Evolutionary conservation across 2,113 vertebrate genomes (phyloP), one percentile per base, ranked within the genome.

Genomic region (Vulpes ferrilata): DNA sequence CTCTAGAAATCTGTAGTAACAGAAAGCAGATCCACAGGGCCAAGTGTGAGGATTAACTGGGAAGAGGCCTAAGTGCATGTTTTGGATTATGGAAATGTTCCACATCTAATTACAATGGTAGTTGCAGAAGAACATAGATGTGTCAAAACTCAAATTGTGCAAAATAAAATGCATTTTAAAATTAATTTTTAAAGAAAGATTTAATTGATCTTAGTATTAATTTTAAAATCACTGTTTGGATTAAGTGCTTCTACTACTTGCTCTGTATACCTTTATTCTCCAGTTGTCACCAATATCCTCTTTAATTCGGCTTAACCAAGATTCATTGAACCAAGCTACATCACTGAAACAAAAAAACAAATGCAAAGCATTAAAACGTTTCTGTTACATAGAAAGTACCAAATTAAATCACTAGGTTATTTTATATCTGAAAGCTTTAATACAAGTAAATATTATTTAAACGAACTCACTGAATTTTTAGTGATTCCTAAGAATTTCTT

Each of bases 301-400:
- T 99, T 99, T 99, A 98, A 99, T 99, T 62, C 99, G 99, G 95
- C 97, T 98, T 83, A 99, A 98, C 99, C 99, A 99, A 86, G 97
- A 97, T 25, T 99, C 99, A 94, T 97, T 98, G 98, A 99, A 99
- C 99, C 99, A 99, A 43, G 99, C 98, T 38, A 98, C 98, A 96
- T 99, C 99, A 98, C 99, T 99, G 98, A 98, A 98, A 95, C 0
- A 97, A 95, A 97, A 88, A 88, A 7, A 97, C 11, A 78, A 93
- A 94, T 51, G 27, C 35, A 65, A 86, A 97, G 60, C 27, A 80
- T 96, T 90, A 97, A 83, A 87, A 87, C 22, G 1, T n/a, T 60
- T 83, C 69, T 76, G 91, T 86, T 73, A 90, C 15, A 79, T 22
- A 30, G 51, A 78, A 90, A 96, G 74, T 55, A 90, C 7, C 48